Percentiles rank a stretch among this genome's conserved stretches.
phyloP scores from a whole-genome alignment of 2,113 vertebrate species.

The Peromyscus polionotus region DNA sequence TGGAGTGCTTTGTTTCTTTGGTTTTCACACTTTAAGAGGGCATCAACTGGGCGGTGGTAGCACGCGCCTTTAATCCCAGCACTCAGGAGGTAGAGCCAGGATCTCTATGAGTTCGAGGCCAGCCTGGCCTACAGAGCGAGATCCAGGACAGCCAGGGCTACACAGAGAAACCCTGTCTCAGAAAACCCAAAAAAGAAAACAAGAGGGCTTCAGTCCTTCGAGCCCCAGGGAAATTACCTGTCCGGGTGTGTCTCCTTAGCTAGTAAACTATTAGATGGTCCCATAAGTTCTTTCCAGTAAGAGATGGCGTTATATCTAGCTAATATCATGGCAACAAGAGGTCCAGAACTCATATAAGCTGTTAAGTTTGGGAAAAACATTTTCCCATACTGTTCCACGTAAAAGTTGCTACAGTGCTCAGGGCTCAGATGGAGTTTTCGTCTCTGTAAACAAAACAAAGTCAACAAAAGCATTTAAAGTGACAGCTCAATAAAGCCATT shows the following conservation, averaged over 20 bases:
- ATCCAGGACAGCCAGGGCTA: too few relatives aligned
- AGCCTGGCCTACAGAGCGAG: too few relatives aligned
- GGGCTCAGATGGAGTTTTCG: constrained; percentile 94
- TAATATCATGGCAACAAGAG: constrained; percentile 91
- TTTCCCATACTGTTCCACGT: constrained; percentile 95
- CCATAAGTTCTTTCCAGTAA: constrained; percentile 94
- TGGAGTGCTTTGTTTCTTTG: not conserved
- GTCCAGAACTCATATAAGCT: constrained; percentile 97
- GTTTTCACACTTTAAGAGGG: constrained; percentile 33
- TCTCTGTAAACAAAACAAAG: constrained; percentile 88
- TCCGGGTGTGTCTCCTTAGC: constrained; percentile 93
- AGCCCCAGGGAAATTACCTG: constrained; percentile 88
- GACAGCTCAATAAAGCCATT: constrained; percentile 19
- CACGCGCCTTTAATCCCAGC: too few relatives aligned
- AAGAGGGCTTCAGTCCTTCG: not conserved
- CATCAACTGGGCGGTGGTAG: not conserved
- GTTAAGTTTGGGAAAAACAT: constrained; percentile 94
- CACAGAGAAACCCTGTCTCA: too few relatives aligned
- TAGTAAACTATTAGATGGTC: constrained; percentile 90
- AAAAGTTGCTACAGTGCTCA: constrained; percentile 97
- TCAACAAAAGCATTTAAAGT: constrained; percentile 68
- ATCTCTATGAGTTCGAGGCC: too few relatives aligned
- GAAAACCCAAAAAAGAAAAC: too few relatives aligned
- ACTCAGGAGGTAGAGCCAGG: too few relatives aligned
- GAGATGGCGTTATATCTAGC: constrained; percentile 91